Base-by-base conservation (phyloP, 2,113 vertebrate species). In the Phyllopteryx taeniolatus region DNA sequence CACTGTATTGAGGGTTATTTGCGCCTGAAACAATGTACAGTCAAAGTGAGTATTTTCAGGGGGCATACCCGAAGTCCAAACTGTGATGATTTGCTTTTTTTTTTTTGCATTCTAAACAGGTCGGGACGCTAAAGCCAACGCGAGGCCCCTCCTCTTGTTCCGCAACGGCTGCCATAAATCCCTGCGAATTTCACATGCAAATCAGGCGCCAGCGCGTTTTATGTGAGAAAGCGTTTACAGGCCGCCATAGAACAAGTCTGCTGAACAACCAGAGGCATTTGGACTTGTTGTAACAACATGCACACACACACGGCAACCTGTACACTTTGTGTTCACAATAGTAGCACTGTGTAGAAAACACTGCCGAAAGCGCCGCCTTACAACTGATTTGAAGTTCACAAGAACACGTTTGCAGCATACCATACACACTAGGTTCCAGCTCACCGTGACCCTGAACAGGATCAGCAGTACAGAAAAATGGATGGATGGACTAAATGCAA, bases 151-250 rank as follows among this genome's bases (percentile, higher is more conserved):
- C 64, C 64, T 27, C 64, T 22, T 66, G 63, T 66, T 46, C 63
- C 44, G 44, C 47, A n/a, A 66, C 12, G 43, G n/a, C 44, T 15
- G 44, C 43, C 64, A 15, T 66, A 66, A 66, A 66, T 66, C 44
- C 44, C n/a, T 11, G 22, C 2, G 12, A 66, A 66, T 66, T 66
- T 66, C 64, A 47, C 44, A 66, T 66, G 64, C 44, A 66, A 66
- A 66, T 66, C 22, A 66, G 64, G 64, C 43, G 62, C 39, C 62
- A n/a, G 39, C 0, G 20, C 62, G 44, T 66, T 66, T 66, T 66
- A 66, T 47, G 64, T 46, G 64, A 15, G 22, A 66, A 47, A 66
- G 59, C 59, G 22, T 61, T 61, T 61, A 61, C 59, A 17, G 31
- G 59, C 59, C 59, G 31, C 31, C 31, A 61, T 35, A 35, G 59